Conservation (phyloP, 2,113 vertebrate genomes). For the Oryzias melastigma region DNA sequence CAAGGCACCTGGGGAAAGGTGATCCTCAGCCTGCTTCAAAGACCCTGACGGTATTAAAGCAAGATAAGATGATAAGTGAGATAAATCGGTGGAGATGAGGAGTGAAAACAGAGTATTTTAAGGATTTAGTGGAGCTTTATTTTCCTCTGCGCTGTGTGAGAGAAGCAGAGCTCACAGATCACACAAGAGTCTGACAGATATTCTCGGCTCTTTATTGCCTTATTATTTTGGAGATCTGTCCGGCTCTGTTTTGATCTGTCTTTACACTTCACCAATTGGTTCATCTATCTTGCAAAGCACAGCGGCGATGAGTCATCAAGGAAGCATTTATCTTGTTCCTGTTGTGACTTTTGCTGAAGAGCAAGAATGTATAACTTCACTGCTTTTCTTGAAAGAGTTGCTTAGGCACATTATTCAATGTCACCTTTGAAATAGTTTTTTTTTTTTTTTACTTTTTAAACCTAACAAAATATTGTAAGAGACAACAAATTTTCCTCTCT, state of each 20-base stretch:
- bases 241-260: conserved; percentile 16
- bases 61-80: conserved; percentile 47
- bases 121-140: conserved; percentile 44
- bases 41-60: conserved; percentile 34
- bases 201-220: conserved; percentile 12
- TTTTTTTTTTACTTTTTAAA: too few species aligned
- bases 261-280: conserved; percentile 11
- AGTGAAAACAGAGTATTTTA: conserved; percentile 21
- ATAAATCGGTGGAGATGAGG: conserved; percentile 32
- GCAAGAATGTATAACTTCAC: conserved; percentile 22
- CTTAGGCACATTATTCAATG: background rate
- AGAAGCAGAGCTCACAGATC: conserved; percentile 7
- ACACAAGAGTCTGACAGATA: conserved; percentile 3
- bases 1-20: conserved; percentile 6
- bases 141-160: conserved; percentile 13
- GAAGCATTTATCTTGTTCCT: conserved; percentile 26
- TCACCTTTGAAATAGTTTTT: background rate
- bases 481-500: too few species aligned
- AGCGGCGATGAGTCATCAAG: conserved; percentile 28
- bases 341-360: conserved; percentile 30
- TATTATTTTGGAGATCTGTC: conserved; percentile 26
- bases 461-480: too few species aligned
- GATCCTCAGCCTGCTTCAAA: conserved; percentile 34
- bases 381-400: conserved; percentile 29
- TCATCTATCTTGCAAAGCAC: conserved; percentile 17